Evolutionary conservation across 2,797 vertebrate species (phyloP).

Genomic region (Setipinna tenuifilis): DNA sequence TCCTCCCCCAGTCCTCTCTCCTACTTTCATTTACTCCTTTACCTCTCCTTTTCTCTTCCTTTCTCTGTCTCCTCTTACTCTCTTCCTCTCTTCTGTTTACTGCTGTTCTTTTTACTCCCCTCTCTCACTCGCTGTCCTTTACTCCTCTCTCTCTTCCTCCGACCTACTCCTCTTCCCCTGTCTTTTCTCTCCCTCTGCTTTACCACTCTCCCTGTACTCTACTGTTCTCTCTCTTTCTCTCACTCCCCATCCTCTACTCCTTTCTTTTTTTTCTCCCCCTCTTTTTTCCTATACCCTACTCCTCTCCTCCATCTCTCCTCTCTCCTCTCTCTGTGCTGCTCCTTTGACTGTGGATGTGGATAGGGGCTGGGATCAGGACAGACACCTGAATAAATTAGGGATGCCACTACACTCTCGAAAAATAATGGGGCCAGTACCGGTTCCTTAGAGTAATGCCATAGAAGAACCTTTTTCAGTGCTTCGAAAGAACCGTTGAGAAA

Average conservation of each 20-base stretch:
- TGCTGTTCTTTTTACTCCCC: neutral
- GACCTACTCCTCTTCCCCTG: no score
- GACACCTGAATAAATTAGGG: neutral
- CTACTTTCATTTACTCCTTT: neutral
- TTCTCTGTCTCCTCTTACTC: constrained; percentile 86
- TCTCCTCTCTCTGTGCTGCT: constrained; percentile 54
- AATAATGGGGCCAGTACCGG: no score
- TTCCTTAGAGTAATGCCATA: no score
- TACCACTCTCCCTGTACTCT: no score
- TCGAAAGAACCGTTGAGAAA: no score
- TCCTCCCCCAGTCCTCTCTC: neutral
- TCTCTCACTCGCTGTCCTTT: neutral
- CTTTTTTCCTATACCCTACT: no score
- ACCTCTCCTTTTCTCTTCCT: neutral
- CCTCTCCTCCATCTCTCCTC: constrained; percentile 77
- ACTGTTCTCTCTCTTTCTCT: no score
- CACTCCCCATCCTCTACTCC: no score
- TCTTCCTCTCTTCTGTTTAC: constrained; percentile 46
- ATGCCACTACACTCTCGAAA: neutral
- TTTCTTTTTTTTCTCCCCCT: no score
- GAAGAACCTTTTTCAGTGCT: no score
- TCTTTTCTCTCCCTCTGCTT: no score
- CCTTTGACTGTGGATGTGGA: neutral
- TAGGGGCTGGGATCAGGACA: neutral
- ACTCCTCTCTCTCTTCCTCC: constrained; percentile 88